These are phyloP conservation scores for Limulus polyphemus DNA, from an alignment of 2,888 invertebrate species.

Conservation along the genomic window DNA sequence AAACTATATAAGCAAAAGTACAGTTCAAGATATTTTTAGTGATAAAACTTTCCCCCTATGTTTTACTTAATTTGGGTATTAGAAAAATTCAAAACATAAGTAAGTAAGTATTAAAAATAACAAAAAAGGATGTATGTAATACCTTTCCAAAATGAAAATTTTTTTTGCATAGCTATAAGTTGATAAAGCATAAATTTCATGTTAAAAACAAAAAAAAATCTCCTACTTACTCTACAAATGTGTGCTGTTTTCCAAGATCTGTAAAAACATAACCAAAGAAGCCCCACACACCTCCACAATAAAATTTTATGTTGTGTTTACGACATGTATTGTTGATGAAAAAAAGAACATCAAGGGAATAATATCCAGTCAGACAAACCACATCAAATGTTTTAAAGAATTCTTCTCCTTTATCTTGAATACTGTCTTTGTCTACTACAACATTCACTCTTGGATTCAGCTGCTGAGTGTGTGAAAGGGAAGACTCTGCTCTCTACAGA, in stretches of 20 bases:
- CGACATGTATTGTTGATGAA: slow-evolving; percentile 4
- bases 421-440: slow-evolving; percentile 30
- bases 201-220: no score
- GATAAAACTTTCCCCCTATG: no score
- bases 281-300: slow-evolving; percentile 49
- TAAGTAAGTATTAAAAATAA: no score
- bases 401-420: slow-evolving; percentile 5
- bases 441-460: slow-evolving; percentile 91
- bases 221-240: slow-evolving; percentile 54
- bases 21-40: no score
- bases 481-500: slow-evolving; percentile 65
- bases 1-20: no score
- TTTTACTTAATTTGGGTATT: no score
- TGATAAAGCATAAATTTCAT: no score
- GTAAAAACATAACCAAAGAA: slow-evolving; percentile 81
- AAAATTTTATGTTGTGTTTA: slow-evolving; percentile 16
- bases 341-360: slow-evolving; percentile 12
- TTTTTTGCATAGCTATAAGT: no score
- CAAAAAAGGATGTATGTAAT: no score
- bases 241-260: slow-evolving; percentile 67
- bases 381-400: slow-evolving; percentile 16
- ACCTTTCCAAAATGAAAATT: no score
- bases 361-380: slow-evolving; percentile 16
- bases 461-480: slow-evolving; percentile 59
- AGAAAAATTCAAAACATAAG: no score